Base-by-base conservation (phyloP, 2,888 invertebrate species). In the Baronia brevicornis region DNA sequence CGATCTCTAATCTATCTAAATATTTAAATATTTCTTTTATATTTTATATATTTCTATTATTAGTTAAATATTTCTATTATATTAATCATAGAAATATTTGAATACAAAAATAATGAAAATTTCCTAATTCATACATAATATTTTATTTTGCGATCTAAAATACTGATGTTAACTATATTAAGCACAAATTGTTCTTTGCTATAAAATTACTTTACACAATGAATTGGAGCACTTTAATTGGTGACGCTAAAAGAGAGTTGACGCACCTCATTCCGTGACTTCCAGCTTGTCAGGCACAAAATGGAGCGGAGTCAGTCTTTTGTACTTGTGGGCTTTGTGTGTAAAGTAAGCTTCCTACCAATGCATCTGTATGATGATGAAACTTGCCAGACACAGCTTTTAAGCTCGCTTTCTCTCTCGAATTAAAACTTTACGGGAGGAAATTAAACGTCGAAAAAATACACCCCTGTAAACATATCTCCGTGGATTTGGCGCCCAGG, bases 351-450 rank as follows among this genome's bases (percentile, higher is more conserved):
- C 78, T 75, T 73, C 70, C 77, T 74, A 77, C 73, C 71, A 67
- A 75, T 73, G 72, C 72, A 75, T 77, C 80, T 73, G 72, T 61
- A 64, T 75, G 69, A 65, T 79, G 80, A 80, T 80, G 82, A 82
- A 84, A 82, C 82, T 84, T 80, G 77, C 79, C 78, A 84, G 82
- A 84, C 82, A 69, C 60, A 66, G 80, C 77, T 82, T 79, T 77
- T 70, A 75, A 78, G 73, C 70, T 60, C 69, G 70, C 75, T 78
- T 70, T 75, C 74, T 70, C 70, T 75, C 73, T 69, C 67, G 66
- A 80, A 82, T 82, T 80, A 82, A 78, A 84, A 80, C 77, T 80
- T 78, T 75, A 72, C 72, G 63, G 62, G 55, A 68, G 75, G 74
- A 79, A 79, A 82, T 82, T 78, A 77, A 77, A 74, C 69, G 71